These are phyloP conservation scores for Gallirallus australis DNA, from an alignment of 2,797 vertebrate species.

Conservation along the genomic window DNA sequence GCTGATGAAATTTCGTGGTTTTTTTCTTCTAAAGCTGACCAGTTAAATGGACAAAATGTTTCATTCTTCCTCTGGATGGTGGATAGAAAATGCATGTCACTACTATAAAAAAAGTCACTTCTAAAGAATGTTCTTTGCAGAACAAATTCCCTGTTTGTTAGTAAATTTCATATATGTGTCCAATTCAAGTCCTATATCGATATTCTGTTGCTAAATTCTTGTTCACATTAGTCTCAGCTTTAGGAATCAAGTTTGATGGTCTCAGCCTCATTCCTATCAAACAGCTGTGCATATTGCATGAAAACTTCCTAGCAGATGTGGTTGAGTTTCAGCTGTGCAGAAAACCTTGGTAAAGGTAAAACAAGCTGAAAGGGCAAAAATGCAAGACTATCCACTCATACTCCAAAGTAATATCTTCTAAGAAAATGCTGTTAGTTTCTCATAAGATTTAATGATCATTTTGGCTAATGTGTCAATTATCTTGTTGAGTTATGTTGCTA, in stretches of 20 bases:
- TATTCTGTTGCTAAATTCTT: not conserved
- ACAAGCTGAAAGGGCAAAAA: not conserved
- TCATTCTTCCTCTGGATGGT: not conserved
- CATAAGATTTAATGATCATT: not conserved
- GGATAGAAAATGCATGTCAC: not conserved
- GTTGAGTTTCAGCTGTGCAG: not conserved
- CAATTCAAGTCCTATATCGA: not conserved
- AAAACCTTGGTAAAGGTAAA: not conserved
- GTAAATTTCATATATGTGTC: not conserved
- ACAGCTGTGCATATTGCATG: fast-evolving
- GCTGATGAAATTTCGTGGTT: not conserved
- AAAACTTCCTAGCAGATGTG: not conserved
- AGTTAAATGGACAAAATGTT: not conserved
- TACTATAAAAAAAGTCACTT: not conserved
- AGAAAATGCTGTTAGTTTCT: not conserved
- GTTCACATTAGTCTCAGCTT: not conserved
- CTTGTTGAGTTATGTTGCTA: not conserved
- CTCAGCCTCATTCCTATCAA: not conserved
- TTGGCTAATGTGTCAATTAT: not conserved
- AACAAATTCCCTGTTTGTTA: not conserved
- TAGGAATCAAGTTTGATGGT: not conserved
- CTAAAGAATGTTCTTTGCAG: not conserved
- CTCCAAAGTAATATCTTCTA: not conserved
- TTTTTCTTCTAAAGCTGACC: not conserved
- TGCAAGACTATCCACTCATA: not conserved